A percentile compares a stretch with the other conserved stretches of the same genome.
Conservation (phyloP, 2,113 vertebrate genomes). For the Cyanoramphus novaezelandiae region DNA sequence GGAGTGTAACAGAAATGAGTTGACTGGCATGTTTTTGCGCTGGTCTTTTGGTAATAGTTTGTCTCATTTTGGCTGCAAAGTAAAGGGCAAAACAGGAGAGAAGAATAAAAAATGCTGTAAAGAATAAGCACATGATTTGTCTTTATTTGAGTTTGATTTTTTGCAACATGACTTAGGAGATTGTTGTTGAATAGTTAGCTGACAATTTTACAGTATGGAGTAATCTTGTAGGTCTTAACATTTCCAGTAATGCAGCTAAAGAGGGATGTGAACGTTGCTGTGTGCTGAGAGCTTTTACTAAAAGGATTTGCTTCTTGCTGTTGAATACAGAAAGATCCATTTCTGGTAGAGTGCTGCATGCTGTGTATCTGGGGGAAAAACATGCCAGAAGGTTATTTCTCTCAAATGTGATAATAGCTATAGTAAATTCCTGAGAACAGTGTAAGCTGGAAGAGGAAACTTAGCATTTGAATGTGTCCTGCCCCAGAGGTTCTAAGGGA, state of each 20-base stretch:
- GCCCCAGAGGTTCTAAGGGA: background rate
- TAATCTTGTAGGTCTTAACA: slow-evolving; percentile 1
- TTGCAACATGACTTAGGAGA: background rate
- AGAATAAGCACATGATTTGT: background rate
- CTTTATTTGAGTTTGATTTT: background rate
- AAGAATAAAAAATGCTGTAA: background rate
- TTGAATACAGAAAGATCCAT: background rate
- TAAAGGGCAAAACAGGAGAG: background rate
- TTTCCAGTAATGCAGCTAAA: background rate
- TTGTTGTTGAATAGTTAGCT: background rate
- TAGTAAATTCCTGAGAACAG: background rate
- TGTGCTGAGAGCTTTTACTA: slow-evolving; percentile 15
- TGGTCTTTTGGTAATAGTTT: background rate
- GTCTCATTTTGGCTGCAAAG: background rate
- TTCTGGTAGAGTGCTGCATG: background rate
- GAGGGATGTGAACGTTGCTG: background rate
- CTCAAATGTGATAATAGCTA: background rate
- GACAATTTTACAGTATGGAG: background rate
- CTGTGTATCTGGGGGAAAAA: background rate
- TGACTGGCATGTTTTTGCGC: background rate
- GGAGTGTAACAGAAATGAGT: background rate
- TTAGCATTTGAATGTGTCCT: background rate
- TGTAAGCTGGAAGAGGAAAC: background rate
- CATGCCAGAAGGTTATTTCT: background rate
- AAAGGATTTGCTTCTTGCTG: slow-evolving; percentile 28